Evolutionary conservation across 2,888 invertebrate genomes (phyloP), one percentile per base, ranked within the genome.

Genomic region (Merodon equestris): DNA sequence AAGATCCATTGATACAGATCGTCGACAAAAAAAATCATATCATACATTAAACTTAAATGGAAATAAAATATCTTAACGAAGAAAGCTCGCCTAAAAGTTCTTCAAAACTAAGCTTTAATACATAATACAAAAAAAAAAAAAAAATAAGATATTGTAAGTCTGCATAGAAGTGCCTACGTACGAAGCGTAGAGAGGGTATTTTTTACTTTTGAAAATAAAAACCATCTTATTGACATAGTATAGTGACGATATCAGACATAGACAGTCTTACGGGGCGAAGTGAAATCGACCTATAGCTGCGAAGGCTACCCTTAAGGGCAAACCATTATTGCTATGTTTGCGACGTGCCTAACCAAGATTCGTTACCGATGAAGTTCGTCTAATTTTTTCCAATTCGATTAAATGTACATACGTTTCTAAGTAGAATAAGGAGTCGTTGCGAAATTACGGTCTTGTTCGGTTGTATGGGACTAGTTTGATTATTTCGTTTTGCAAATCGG

Each of bases 231-330:
- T 68, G 58, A 68, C 68, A 68, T 18, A 68, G 3, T 40, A 9
- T 44, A 51, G 36, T 7, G 36, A 18, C 1, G 45, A 36, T 57
- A 67, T n/a, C 19, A 15, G 18, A 50, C 5, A 14, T 1, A 40
- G 40, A 10, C 38, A 15, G 47, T 18, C 27, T 27, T 10, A 18
- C 45, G 53, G 64, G 38, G 53, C 27, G 18, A 36, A 64, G 27
- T 45, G 53, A 38, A 58, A 58, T 27, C 48, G 68, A 70, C 68
- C 68, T 70, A 34, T 40, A 27, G 36, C 14, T 38, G 44, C 34
- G 68, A 70, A 70, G 68, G 68, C 68, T 60, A 54, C 60, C 50
- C 61, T 63, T 71, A 71, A 71, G 71, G 71, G 71, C 70, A 70
- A 54, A 54, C 71, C 61, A 71, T 54, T 61, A 63, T 56, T 27